Evolutionary conservation across 2,888 invertebrate genomes (phyloP).

Genomic region (Lasioglossum morio): DNA sequence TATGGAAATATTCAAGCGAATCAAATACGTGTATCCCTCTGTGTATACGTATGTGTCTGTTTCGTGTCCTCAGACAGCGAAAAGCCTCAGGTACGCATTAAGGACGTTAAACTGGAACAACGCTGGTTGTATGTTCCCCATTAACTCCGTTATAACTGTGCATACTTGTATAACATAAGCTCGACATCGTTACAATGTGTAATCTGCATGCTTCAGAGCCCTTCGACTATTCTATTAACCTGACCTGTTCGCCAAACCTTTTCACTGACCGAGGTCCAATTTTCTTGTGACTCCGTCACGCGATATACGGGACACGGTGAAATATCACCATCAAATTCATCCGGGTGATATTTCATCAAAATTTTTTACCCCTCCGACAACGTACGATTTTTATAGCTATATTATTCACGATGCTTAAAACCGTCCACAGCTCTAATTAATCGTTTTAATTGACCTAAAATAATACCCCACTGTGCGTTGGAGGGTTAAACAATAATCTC

Average conservation of each 20-base stretch:
- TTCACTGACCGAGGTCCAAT: neutral
- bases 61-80: neutral
- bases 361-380: too few species aligned
- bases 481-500: too few species aligned
- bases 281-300: neutral
- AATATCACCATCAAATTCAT: neutral
- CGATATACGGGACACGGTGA: neutral
- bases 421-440: too few species aligned
- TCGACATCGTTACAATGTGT: neutral
- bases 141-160: slow-evolving; percentile 1
- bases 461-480: too few species aligned
- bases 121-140: neutral
- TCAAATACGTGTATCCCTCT: neutral
- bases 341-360: too few species aligned
- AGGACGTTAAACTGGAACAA: neutral
- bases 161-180: slow-evolving; percentile 5
- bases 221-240: neutral
- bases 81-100: neutral
- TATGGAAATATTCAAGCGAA: neutral
- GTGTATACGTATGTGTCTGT: neutral
- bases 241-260: neutral
- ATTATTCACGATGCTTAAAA: too few species aligned
- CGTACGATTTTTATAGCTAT: too few species aligned
- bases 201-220: neutral
- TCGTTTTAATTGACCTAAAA: too few species aligned